Evolutionary conservation across 2,888 invertebrate genomes (phyloP).

Genomic region (Caenorhabditis japonica): DNA sequence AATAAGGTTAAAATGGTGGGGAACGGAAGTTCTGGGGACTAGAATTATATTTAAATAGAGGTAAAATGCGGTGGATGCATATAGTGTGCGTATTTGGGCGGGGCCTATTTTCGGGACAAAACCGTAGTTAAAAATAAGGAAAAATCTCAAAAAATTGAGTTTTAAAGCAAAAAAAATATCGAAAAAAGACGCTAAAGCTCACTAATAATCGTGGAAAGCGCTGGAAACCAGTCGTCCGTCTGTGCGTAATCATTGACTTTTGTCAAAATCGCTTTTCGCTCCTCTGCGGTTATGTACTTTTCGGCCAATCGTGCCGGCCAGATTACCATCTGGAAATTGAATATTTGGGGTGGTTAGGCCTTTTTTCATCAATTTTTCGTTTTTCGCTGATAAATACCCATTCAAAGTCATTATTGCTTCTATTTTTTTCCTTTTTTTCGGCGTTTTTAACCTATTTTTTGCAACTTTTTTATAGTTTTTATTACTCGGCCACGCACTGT

Average conservation of each 20-base stretch:
- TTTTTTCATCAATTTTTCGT: neutral
- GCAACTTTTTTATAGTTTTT: too few relatives aligned
- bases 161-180: neutral
- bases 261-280: slow-evolving; percentile 69
- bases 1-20: neutral
- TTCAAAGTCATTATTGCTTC: slow-evolving; percentile 67
- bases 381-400: slow-evolving; percentile 53
- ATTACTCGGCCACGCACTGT: too few relatives aligned
- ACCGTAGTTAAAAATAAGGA: too few relatives aligned
- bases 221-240: slow-evolving; percentile 72
- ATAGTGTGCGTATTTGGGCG: too few relatives aligned
- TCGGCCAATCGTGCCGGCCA: slow-evolving; percentile 76
- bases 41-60: too few relatives aligned
- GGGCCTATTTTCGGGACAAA: too few relatives aligned
- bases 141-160: too few relatives aligned
- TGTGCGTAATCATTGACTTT: slow-evolving; percentile 73
- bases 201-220: slow-evolving; percentile 71
- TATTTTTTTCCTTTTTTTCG: too few relatives aligned
- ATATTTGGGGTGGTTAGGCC: too few relatives aligned
- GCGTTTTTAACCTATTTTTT: too few relatives aligned
- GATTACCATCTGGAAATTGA: slow-evolving; percentile 70
- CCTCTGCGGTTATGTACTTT: slow-evolving; percentile 72
- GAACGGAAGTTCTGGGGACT: too few relatives aligned
- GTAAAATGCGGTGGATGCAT: too few relatives aligned
- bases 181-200: slow-evolving; percentile 8